Evolutionary conservation across 2,113 vertebrate genomes (phyloP), one percentile per base, ranked within the genome.

Genomic region (Pica pica): DNA sequence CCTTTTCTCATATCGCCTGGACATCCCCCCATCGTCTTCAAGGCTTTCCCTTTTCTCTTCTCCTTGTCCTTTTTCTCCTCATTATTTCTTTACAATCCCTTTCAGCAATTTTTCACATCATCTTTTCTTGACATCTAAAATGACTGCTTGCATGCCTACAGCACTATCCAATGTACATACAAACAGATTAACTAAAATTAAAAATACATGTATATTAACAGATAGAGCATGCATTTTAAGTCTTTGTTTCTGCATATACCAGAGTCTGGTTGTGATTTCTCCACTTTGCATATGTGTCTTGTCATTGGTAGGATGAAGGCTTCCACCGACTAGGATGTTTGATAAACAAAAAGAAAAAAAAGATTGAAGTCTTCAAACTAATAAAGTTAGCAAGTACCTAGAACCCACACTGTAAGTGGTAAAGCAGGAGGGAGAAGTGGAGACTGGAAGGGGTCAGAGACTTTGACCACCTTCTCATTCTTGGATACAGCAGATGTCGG

Each of bases 101-200:
- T 76, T 33, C 30, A 35, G 6, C n/a, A 69, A 35, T 42, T 35
- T 86, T 93, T 80, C 23, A 37, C 13, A 13, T 46, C 6, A 74
- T 85, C 44, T 94, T 91, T 93, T 93, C 77, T 64, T 67, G 67
- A 53, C 39, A 73, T 61, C 55, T 88, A 35, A 87, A 90, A 74
- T 31, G 19, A 44, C 24, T 67, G 2, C 39, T 68, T 59, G 22
- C 68, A 84, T 94, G 73, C 57, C 59, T 84, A 35, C 42, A 95
- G 35, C 35, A 74, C 47, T 94, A 56, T 63, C 27, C 61, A 90
- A 64, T 68, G 35, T 73, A 90, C 74, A 85, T 74, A 85, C 50
- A 95, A 96, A 89, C 41, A 86, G n/a, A 42, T 87, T 76, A 88
- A 87, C 87, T 87, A 83, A 95, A 91, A 91, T 84, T 90, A 16